Base-by-base conservation (phyloP, 1,140 invertebrate genomes). In the Melanaphis sacchari region DNA sequence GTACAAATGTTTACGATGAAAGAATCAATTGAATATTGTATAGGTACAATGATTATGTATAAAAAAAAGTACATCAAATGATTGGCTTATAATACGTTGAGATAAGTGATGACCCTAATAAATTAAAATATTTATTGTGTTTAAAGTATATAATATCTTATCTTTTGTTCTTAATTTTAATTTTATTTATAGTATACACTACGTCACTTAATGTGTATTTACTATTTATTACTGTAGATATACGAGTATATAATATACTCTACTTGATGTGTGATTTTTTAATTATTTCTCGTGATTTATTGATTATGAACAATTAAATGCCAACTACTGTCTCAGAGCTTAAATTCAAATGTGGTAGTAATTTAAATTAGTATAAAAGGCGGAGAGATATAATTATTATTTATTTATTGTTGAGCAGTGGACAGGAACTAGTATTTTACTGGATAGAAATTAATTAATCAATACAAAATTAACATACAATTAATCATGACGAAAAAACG, bases 61-160 rank as follows among this genome's bases (percentile, higher is more conserved):
- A 46, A 85, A 43, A 85, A 85, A 26, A 85, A 85, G 40, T n/a
- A 43, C 26, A 85, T 85, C 22, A 31, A 85, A 85, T 43, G 84
- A 85, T 85, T 85, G 41, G 40, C 40, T 85, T 85, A 18, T 85
- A 85, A 85, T 85, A 46, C 24, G 84, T 85, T 46, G 15, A 76
- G 31, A 76, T 76, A n/a, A 76, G 31, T n/a, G 31, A n/a, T 76
- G 84, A 85, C 84, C 84, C 84, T 85, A 85, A 43, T 43, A 85
- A 85, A 43, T 85, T 85, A 85, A 31, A 85, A 6, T 9, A 41
- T 85, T 84, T 84, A 85, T 85, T 41, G 31, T 85, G 82, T 41
- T 41, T 85, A 43, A 85, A 41, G 40, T 59, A 59, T 43, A 26
- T 41, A 85, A 43, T 1, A 1, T 85, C 40, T 85, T 85, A 85